phyloP scores from a whole-genome alignment of 1,140 invertebrate genomes.

The Drosophila subpulchrella region DNA sequence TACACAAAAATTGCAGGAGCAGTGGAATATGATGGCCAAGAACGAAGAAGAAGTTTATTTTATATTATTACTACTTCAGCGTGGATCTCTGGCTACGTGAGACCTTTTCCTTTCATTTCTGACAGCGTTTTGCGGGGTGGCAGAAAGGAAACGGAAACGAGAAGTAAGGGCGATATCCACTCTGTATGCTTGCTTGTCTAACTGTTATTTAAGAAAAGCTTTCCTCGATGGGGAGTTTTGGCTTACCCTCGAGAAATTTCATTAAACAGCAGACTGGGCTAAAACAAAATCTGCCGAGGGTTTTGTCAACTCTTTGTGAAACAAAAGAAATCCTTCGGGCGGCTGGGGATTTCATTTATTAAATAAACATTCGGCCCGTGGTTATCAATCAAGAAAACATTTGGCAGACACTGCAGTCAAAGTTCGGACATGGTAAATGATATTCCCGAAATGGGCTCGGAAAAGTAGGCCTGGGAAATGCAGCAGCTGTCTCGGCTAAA shows the following conservation, averaged over 20 bases:
- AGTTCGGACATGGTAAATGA: slow-evolving; percentile 40
- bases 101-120: slow-evolving; percentile 60
- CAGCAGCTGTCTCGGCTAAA: slow-evolving; percentile 66
- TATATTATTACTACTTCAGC: slow-evolving; percentile 75
- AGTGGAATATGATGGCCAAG: slow-evolving; percentile 39
- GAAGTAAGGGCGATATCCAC: slow-evolving; percentile 12
- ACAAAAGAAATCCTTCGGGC: slow-evolving; percentile 45
- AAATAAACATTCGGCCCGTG: slow-evolving; percentile 66
- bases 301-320: slow-evolving; percentile 23
- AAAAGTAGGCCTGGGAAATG: slow-evolving; percentile 67
- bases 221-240: slow-evolving; percentile 7
- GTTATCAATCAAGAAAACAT: slow-evolving; percentile 68
- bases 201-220: slow-evolving; percentile 50
- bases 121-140: slow-evolving; percentile 21
- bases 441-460: slow-evolving; percentile 19
- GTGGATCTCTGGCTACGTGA: slow-evolving; percentile 58
- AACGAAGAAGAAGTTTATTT: slow-evolving; percentile 55
- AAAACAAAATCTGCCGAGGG: slow-evolving; percentile 24
- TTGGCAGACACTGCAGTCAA: slow-evolving; percentile 34
- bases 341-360: slow-evolving; percentile 61
- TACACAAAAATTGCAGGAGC: slow-evolving; percentile 46
- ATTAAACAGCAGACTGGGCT: slow-evolving; percentile 23
- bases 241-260: slow-evolving; percentile 29
- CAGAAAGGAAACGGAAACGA: not conserved
- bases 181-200: slow-evolving; percentile 23